Conservation (phyloP, 2,888 invertebrate species). For the Drosophila meridiana region DNA sequence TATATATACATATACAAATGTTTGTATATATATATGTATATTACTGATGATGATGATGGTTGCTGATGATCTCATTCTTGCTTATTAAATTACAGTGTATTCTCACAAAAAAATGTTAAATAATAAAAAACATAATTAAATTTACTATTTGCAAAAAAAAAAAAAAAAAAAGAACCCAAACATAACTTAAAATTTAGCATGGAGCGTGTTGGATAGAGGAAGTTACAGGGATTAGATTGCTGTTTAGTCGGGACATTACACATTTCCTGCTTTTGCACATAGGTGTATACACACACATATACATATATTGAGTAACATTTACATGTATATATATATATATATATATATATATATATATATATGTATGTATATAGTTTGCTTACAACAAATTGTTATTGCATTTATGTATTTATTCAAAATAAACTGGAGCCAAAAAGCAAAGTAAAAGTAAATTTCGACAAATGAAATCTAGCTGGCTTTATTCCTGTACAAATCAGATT, state of each 20-base stretch:
- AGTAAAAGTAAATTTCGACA: background rate
- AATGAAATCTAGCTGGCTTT: background rate
- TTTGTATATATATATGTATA: background rate
- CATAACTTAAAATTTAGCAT: slow-evolving; percentile 43
- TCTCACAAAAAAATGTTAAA: slow-evolving; percentile 28
- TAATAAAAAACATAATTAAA: slow-evolving; percentile 26
- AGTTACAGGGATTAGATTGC: background rate
- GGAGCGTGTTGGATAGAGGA: slow-evolving; percentile 11
- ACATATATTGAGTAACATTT: background rate
- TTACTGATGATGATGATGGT: slow-evolving; percentile 23
- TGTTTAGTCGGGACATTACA: slow-evolving; percentile 33
- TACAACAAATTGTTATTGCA: slow-evolving; percentile 48
- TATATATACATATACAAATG: background rate
- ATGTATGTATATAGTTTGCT: slow-evolving; percentile 30
- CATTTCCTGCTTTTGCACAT: slow-evolving; percentile 54
- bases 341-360: slow-evolving; percentile 18
- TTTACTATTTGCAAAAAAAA: slow-evolving; percentile 50
- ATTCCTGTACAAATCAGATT: slow-evolving; percentile 33
- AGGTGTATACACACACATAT: slow-evolving; percentile 16
- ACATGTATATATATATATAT: slow-evolving; percentile 16
- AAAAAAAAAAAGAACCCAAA: slow-evolving; percentile 27
- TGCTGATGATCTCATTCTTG: slow-evolving; percentile 35
- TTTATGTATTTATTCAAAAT: slow-evolving; percentile 27
- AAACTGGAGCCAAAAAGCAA: slow-evolving; percentile 8
- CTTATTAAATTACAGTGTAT: slow-evolving; percentile 49